Percentiles rank a stretch among this genome's conserved stretches.
These are phyloP conservation scores for Crypturellus undulatus DNA, from an alignment of 2,113 vertebrate species.

Conservation along the genomic window DNA sequence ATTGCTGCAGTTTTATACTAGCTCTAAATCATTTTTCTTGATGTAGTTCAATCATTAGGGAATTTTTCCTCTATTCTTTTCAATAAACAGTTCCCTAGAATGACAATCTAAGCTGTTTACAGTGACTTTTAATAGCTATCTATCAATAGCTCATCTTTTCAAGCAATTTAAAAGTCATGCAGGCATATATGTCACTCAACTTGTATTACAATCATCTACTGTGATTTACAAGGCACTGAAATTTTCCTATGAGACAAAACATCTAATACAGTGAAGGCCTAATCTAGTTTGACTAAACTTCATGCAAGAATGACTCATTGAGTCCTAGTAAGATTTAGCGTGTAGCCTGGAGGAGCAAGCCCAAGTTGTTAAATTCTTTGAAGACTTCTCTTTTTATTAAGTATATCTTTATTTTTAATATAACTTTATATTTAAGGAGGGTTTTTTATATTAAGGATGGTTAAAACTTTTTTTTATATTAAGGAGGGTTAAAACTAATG, in stretches of 20 bases:
- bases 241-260: conserved; percentile 70
- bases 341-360: neutral
- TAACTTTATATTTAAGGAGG: neutral
- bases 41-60: conserved; percentile 32
- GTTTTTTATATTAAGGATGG: neutral
- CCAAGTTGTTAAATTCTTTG: neutral
- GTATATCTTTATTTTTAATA: neutral
- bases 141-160: conserved; percentile 47
- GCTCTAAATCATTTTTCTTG: conserved; percentile 26
- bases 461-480: neutral
- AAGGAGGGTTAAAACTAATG: neutral
- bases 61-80: conserved; percentile 33
- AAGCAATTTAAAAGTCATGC: conserved; percentile 58
- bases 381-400: neutral
- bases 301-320: conserved; percentile 57
- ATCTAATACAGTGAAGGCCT: conserved; percentile 61
- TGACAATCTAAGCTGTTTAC: conserved; percentile 45
- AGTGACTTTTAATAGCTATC: conserved; percentile 48
- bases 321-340: neutral
- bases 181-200: conserved; percentile 74
- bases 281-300: conserved; percentile 76
- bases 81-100: conserved; percentile 21
- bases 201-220: conserved; percentile 63
- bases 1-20: neutral
- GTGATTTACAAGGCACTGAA: conserved; percentile 67